A percentile compares a stretch with the other conserved stretches of the same genome.
These are phyloP conservation scores for Luidia sarsii DNA, from an alignment of 53 echinoderm and acorn worm genomes.

Conservation along the genomic window DNA sequence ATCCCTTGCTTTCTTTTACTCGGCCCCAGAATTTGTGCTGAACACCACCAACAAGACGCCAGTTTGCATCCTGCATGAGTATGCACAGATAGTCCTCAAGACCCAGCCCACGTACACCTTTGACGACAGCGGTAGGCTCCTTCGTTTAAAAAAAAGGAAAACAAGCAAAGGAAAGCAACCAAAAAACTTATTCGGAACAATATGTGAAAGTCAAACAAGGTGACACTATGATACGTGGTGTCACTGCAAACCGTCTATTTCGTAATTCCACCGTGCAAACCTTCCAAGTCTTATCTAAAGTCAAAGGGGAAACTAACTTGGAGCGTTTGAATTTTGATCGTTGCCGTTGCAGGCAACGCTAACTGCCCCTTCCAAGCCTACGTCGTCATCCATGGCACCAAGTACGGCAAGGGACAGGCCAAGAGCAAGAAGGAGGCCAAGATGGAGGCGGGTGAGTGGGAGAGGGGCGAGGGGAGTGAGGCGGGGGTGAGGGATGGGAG, in stretches of 20 bases:
- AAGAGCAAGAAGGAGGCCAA: conserved; percentile 86
- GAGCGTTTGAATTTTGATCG: too few relatives aligned
- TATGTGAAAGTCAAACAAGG: too few relatives aligned
- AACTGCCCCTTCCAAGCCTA: conserved; percentile 87
- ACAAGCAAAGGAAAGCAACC: too few relatives aligned
- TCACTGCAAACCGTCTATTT: too few relatives aligned
- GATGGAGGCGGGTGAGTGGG: conserved; percentile 91
- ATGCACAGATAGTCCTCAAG: conserved; percentile 80
- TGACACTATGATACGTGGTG: too few relatives aligned
- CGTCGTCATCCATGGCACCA: conserved; percentile 68
- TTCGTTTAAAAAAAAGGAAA: too few relatives aligned
- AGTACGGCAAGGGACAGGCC: conserved; percentile 90
- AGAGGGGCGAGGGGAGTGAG: too few relatives aligned
- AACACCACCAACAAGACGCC: conserved; percentile 86
- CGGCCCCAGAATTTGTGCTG: conserved; percentile 70
- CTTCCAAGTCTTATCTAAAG: too few relatives aligned
- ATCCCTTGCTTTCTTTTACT: neutral
- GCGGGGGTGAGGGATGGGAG: too few relatives aligned
- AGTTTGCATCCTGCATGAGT: conserved; percentile 84
- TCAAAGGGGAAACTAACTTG: too few relatives aligned
- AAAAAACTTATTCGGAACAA: too few relatives aligned
- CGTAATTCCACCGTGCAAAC: too few relatives aligned
- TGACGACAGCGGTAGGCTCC: conserved; percentile 75
- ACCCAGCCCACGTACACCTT: conserved; percentile 79
- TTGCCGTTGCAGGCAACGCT: conserved; percentile 78